Base-by-base conservation (phyloP, 35 echinoderm and acorn worm species). In the Hemicentrotus pulcherrimus region DNA sequence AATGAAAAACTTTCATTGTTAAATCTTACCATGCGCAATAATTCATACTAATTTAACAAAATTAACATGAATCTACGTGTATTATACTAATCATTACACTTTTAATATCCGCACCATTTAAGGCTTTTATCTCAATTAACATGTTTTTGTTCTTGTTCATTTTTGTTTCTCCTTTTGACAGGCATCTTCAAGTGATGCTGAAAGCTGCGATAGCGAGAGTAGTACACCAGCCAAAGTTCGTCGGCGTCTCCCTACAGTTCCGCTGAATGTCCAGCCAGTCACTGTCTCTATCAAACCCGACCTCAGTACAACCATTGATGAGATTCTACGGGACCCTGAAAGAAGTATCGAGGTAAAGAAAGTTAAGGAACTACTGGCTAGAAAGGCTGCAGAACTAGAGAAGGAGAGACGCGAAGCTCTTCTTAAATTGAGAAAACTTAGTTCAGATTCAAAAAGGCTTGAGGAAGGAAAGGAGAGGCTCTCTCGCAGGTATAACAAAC, bases 311-410 rank as follows among this genome's bases (percentile, higher is more conserved):
- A 28, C 89, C 48, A 97, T 94, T 94, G 88, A 94, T 35, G 58
- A 88, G 47, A 86, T 86, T 48, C 46, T 93, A 58, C 46, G 61
- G 32, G 98, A 99, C 70, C 87, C 94, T 18, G 95, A 97, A 30
- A 95, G 95, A 86, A 92, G 96, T 92, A 32, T 97, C 14, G 97
- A 99, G 88, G 65, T 99, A 32, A 94, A 98, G 48, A 97, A 97
- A 92, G 97, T 99, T 13, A 87, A 91, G 4, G 97, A 97, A 48
- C 91, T 99, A 85, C 94, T 99, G 86, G 96, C 94, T 90, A 86
- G 96, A 32, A 99, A 99, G 86, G 97, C 98, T 22, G 97, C 96
- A 30, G 96, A 97, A 93, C 89, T 99, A 52, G 97, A 99, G 88
- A 96, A 96, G 87, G 94, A 98, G 88, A 86, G 97, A 86, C 86